A percentile compares a stretch with the other conserved stretches of the same genome.
Evolutionary conservation across 1,140 invertebrate genomes (phyloP).

Genomic region (Megathymus violae): DNA sequence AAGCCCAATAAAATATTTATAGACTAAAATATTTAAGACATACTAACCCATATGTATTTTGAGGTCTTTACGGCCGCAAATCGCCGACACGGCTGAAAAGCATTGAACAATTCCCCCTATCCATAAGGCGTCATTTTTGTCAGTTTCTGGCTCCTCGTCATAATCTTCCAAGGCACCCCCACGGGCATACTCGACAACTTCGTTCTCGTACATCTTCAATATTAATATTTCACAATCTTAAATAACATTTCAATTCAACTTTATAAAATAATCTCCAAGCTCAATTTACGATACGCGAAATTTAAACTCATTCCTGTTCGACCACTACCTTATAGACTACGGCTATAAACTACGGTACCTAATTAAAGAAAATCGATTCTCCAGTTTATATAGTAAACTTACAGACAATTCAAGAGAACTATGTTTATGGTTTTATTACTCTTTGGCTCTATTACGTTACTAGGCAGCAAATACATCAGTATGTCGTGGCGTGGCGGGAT

Average conservation of each 20-base stretch:
- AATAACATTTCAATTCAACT: neutral
- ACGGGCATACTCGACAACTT: neutral
- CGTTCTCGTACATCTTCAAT: constrained; percentile 3
- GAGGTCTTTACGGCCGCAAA: constrained; percentile 42
- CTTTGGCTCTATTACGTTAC: too few relatives aligned
- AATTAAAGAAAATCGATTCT: too few relatives aligned
- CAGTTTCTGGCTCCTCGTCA: constrained; percentile 6
- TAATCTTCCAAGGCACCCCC: constrained; percentile 10
- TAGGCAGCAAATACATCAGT: too few relatives aligned
- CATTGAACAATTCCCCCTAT: constrained; percentile 63
- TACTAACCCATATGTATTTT: constrained; percentile 49
- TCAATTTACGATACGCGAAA: too few relatives aligned
- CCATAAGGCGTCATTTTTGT: constrained; percentile 46
- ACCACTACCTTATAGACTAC: too few relatives aligned
- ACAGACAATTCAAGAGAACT: too few relatives aligned
- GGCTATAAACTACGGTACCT: too few relatives aligned
- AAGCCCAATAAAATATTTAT: constrained; percentile 37
- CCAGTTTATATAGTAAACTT: too few relatives aligned
- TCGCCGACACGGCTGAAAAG: constrained; percentile 56
- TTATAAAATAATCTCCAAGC: neutral
- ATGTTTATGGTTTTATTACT: too few relatives aligned
- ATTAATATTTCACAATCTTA: neutral
- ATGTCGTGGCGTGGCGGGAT: too few relatives aligned
- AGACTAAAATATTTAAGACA: constrained; percentile 19
- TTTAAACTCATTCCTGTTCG: too few relatives aligned